phyloP scores from a whole-genome alignment of 2,888 invertebrate genomes.

The Ecdyonurus torrentis region DNA sequence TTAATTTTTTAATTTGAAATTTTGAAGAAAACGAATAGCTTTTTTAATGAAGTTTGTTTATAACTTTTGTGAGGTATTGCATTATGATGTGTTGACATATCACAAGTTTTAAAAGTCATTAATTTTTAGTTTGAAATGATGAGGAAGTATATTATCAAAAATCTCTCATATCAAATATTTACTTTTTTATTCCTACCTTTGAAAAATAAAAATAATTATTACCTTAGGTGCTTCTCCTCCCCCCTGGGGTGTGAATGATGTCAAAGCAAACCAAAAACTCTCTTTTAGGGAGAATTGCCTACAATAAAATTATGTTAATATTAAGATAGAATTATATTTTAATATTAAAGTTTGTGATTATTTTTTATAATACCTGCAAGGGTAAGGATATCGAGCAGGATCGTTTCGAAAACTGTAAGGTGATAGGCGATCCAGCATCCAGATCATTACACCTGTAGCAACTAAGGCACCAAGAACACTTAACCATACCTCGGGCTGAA shows the following conservation, averaged over 20 bases:
- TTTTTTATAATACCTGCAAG: conserved; percentile 35
- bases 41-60: no score
- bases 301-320: conserved; percentile 19
- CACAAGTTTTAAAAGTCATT: neutral
- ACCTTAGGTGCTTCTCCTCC: conserved; percentile 75
- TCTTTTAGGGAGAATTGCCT: conserved; percentile 79
- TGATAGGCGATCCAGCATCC: conserved; percentile 76
- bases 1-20: no score
- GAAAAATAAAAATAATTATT: neutral
- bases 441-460: conserved; percentile 72
- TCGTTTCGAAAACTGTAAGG: conserved; percentile 79
- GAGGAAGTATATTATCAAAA: no score
- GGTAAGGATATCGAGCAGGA: conserved; percentile 59
- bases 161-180: no score
- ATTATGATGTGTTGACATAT: neutral
- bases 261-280: conserved; percentile 86
- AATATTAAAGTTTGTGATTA: no score
- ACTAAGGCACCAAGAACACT: conserved; percentile 70
- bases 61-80: no score
- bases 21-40: no score
- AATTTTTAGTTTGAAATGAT: no score
- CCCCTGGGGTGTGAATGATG: conserved; percentile 84
- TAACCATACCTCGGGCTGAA: conserved; percentile 74
- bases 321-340: no score
- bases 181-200: no score